Conservation (phyloP, 2,113 vertebrate genomes). For the Protobothrops mucrosquamatus region DNA sequence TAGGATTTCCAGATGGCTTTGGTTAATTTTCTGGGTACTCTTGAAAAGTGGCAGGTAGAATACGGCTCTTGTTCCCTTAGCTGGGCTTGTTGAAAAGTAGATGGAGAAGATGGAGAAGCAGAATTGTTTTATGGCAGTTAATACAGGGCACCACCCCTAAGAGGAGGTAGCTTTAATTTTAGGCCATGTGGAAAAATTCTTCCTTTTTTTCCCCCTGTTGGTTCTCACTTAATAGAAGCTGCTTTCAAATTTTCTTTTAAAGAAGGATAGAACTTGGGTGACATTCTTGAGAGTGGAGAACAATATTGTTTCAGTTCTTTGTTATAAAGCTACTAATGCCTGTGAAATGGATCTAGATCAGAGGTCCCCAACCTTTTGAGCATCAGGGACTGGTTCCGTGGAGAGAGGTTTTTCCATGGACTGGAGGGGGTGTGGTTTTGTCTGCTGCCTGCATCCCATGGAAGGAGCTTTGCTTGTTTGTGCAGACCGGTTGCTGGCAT, state of each 20-base stretch:
- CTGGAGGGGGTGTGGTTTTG: too few relatives aligned
- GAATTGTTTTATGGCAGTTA: background rate
- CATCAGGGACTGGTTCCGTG: too few relatives aligned
- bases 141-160: background rate
- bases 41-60: background rate
- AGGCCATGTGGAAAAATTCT: background rate
- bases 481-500: too few relatives aligned
- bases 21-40: background rate
- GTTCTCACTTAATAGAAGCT: background rate
- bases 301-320: background rate
- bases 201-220: background rate
- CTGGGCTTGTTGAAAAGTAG: background rate
- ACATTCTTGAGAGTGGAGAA: background rate
- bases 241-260: background rate
- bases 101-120: background rate
- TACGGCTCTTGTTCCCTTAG: background rate
- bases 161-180: background rate
- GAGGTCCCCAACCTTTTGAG: too few relatives aligned
- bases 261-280: background rate
- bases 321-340: background rate
- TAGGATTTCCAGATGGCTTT: background rate
- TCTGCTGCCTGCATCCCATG: too few relatives aligned
- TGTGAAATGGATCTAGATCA: background rate
- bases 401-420: too few relatives aligned
- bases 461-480: too few relatives aligned